A percentile compares a stretch with the other conserved stretches of the same genome.
These are phyloP conservation scores for Zaprionus nigranus DNA, from an alignment of 1,140 invertebrate genomes.

Conservation along the genomic window DNA sequence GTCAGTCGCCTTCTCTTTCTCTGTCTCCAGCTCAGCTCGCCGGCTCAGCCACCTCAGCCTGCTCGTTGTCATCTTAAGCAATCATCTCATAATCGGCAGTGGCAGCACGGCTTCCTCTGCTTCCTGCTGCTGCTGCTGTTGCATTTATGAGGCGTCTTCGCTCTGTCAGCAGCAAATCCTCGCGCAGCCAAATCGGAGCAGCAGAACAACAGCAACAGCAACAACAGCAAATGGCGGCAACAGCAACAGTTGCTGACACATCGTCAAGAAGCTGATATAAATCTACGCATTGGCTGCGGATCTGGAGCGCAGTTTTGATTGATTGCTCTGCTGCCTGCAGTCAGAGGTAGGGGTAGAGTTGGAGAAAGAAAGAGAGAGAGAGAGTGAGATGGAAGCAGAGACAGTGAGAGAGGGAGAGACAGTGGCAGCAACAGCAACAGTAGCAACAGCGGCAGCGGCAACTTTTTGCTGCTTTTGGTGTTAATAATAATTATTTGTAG, in stretches of 20 bases:
- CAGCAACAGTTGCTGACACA: slow-evolving; percentile 51
- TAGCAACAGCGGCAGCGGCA: slow-evolving; percentile 5
- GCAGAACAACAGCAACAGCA: slow-evolving; percentile 13
- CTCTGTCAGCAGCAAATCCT: slow-evolving; percentile 53
- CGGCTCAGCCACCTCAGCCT: slow-evolving; percentile 32
- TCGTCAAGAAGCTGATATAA: slow-evolving; percentile 64
- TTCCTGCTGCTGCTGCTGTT: slow-evolving; percentile 20
- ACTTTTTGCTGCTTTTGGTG: slow-evolving; percentile 75
- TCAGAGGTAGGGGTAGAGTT: slow-evolving; percentile 1
- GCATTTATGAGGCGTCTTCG: slow-evolving; percentile 45
- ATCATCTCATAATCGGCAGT: slow-evolving; percentile 81
- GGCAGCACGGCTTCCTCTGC: slow-evolving; percentile 64
- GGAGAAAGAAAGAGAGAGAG: not conserved
- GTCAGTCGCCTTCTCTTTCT: slow-evolving; percentile 1
- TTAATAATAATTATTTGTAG: slow-evolving; percentile 82
- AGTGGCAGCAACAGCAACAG: slow-evolving; percentile 5
- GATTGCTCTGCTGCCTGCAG: slow-evolving; percentile 57
- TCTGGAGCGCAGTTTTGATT: slow-evolving; percentile 81
- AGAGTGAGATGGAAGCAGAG: slow-evolving; percentile 9
- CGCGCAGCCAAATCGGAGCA: slow-evolving; percentile 37
- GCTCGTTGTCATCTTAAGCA: slow-evolving; percentile 81
- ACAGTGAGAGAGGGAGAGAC: not conserved
- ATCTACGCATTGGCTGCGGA: slow-evolving; percentile 65
- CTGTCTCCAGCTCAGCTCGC: slow-evolving; percentile 1
- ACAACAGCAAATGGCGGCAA: slow-evolving; percentile 15